Percentiles rank a stretch among this genome's conserved stretches.
phyloP scores from a whole-genome alignment of 2,888 invertebrate genomes.

The Thecophora atra region DNA sequence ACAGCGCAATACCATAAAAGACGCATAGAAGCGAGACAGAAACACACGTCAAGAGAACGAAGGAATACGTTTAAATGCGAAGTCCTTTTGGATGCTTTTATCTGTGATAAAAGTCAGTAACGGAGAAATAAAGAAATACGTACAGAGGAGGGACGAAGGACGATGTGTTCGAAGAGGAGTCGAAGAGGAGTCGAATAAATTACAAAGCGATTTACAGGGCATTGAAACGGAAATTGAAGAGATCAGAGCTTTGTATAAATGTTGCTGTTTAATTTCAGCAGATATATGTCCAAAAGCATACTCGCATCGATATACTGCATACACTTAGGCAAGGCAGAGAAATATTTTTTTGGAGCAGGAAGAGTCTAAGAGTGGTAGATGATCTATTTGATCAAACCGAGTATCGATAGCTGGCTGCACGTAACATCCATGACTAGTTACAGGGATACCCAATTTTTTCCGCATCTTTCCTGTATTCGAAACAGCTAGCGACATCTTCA shows the following conservation, averaged over 20 bases:
- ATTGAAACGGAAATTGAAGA: constrained; percentile 27
- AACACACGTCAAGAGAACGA: neutral
- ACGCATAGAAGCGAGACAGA: neutral
- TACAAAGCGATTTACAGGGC: constrained; percentile 33
- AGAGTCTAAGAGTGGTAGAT: too few species aligned
- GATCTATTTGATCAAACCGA: too few species aligned
- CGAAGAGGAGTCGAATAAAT: constrained; percentile 20
- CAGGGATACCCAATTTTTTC: constrained; percentile 33
- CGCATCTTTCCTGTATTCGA: constrained; percentile 38
- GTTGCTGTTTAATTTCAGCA: neutral
- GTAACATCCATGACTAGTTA: too few species aligned
- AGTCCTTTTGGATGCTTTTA: neutral
- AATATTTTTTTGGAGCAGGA: too few species aligned
- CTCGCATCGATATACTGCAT: neutral
- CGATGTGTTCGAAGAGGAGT: neutral
- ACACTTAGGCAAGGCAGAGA: too few species aligned
- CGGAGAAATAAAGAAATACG: neutral
- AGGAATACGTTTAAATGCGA: neutral
- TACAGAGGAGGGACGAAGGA: neutral
- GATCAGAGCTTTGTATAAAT: neutral
- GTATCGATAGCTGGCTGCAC: too few species aligned
- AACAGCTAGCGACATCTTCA: constrained; percentile 42
- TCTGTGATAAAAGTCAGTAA: neutral
- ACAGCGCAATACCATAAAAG: too few species aligned
- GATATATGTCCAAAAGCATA: neutral